Evolutionary conservation across 1,140 invertebrate species (phyloP), one percentile per base, ranked within the genome.

Genomic region (Agrilus planipennis): DNA sequence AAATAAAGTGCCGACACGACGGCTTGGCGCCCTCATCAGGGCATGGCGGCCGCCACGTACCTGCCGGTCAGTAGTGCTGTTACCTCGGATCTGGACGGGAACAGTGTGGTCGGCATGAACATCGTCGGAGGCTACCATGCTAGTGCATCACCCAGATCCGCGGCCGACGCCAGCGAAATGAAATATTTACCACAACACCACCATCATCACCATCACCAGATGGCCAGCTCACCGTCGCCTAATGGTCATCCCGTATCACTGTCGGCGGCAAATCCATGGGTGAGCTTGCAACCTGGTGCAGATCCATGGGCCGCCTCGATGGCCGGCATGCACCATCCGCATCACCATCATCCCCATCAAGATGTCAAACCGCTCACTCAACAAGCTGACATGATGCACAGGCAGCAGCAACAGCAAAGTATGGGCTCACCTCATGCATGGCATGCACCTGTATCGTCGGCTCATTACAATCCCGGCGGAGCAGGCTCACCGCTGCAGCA

Each of bases 161-260:
- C 76, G 54, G 75, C 81, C 58, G 76, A 84, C 70, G 80, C 81
- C 51, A 79, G 77, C 53, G 89, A 93, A 63, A 90, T 94, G 86
- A 94, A 94, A 67, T 94, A 93, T 65, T 79, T 88, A 73, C 79
- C 85, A 40, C 82, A 85, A 60, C 83, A 84, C 61, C 82, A 84
- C 54, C 77, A 80, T 52, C 75, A 77, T 35, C 75, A 78, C 28
- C 77, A 81, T 48, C 81, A 84, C 56, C 77, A 83, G 58, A 71
- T 78, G 69, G 73, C 77, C 40, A 69, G 69, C 52, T 65, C 74
- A 57, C 68, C 79, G 31, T 73, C 66, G 74, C 84, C 67, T 63
- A 79, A 50, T 61, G 84, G 58, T 71, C 81, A 57, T 65, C 68
- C 53, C 42, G 63, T 68, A 50, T 72, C 57, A 35, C 60, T 62